Base-by-base conservation (phyloP, 2,113 vertebrate genomes). In the Pedionomus torquatus region DNA sequence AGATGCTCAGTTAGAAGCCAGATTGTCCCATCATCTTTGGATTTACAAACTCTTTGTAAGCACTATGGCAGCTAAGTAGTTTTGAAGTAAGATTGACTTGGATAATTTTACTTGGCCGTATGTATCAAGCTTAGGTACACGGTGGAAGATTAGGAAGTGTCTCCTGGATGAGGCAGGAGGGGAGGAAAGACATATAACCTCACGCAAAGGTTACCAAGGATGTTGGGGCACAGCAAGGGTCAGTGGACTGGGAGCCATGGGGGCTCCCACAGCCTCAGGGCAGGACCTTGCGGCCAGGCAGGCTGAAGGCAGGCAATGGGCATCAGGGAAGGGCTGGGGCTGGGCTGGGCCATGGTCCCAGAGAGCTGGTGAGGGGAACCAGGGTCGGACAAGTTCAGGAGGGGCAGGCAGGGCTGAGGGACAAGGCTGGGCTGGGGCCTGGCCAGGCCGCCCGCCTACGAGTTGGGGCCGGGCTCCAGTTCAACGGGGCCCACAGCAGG, bases 301-400 rank as follows among this genome's bases (percentile, higher is more conserved):
- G 48, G 26, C n/a, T 39, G 18, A 9, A 46, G 60, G 21, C 26
- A 52, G 51, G 51, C 25, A 52, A 52, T 5, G 8, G 15, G 15
- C 3, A 3, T 52, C 26, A 15, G 44, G 33, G 20, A 46, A 18
- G 3, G 21, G 44, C 28, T 1, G 0, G 71, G 43, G 30, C 39
- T 51, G 30, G 20, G 19, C 28, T 0, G 1, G 30, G 30, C 11
- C 0, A 0, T 18, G 1, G 1, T 33, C 13, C 51, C 13, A 20
- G 13, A 39, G 43, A 37, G 17, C 35, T 39, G 12, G 13, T n/a
- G 44, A 58, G 16, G 26, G 35, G 33, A 66, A 25, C 11, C 3
- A 9, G 43, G 26, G 26, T 44, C 57, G 35, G 41, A 26, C 49
- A 71, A 25, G 20, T 21, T 37, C 6, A 10, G 14, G 35, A 7